These are phyloP conservation scores for Podarcis siculus DNA, from an alignment of 2,797 vertebrate species.

Conservation along the genomic window DNA sequence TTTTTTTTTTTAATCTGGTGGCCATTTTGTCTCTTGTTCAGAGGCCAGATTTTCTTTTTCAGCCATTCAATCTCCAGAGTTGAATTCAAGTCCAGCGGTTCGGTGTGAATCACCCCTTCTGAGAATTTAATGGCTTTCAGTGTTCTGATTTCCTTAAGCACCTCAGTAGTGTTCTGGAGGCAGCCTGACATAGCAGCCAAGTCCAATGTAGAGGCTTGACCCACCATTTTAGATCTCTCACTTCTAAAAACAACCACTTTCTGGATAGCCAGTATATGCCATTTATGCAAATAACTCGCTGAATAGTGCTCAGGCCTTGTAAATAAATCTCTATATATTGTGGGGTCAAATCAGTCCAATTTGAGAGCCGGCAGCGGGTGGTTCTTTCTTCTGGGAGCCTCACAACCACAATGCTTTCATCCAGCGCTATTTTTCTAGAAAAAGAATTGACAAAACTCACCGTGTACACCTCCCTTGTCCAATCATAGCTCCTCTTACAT, in stretches of 20 bases:
- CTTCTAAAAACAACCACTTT: neutral
- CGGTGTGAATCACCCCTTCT: conserved; percentile 16
- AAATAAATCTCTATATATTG: neutral
- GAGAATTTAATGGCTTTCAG: conserved; percentile 12
- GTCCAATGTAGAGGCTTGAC: neutral
- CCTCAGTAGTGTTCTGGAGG: conserved; percentile 10
- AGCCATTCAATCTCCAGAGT: neutral
- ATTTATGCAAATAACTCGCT: neutral
- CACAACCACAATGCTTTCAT: neutral
- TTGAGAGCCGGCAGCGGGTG: neutral
- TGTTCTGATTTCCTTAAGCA: conserved; percentile 17
- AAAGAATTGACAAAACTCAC: too few species aligned
- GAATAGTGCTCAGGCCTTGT: neutral
- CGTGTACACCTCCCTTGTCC: neutral
- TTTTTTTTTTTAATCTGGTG: neutral
- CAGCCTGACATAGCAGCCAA: neutral
- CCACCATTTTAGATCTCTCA: neutral
- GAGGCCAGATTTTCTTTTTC: neutral
- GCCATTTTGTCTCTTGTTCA: conserved; percentile 8
- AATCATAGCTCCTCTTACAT: neutral
- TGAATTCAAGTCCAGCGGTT: conserved; percentile 22
- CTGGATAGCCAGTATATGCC: neutral
- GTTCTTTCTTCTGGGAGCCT: neutral
- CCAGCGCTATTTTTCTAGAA: too few species aligned
- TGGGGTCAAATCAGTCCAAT: neutral